Conservation (phyloP, 2,888 invertebrate species). For the Nesidiocoris tenuis region DNA sequence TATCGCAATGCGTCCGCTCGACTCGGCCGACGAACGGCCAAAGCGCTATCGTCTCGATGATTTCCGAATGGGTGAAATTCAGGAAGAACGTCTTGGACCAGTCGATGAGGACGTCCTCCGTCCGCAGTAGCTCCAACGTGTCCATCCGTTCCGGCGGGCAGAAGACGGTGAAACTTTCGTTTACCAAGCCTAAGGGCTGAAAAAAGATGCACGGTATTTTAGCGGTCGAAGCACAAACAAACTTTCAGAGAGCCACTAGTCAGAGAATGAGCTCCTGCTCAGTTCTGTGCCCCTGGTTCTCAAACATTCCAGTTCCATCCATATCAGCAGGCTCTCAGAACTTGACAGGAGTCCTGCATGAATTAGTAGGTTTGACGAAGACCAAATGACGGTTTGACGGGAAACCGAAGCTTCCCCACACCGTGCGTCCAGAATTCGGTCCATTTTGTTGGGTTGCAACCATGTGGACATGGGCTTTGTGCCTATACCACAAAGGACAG, state of each 20-base stretch:
- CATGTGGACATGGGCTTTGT: too few species aligned
- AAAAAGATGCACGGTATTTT: too few species aligned
- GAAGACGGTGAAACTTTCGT: conserved; percentile 83
- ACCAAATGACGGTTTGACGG: too few species aligned
- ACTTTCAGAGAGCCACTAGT: background rate
- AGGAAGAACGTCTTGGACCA: conserved; percentile 79
- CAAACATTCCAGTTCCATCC: too few species aligned
- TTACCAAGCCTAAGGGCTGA: conserved; percentile 74
- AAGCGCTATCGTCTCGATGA: conserved; percentile 74
- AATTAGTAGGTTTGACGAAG: too few species aligned
- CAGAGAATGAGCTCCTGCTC: background rate
- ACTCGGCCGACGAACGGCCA: conserved; percentile 65
- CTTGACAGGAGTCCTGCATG: too few species aligned
- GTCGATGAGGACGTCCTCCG: conserved; percentile 76
- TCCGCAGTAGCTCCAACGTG: conserved; percentile 67
- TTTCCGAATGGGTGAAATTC: conserved; percentile 80
- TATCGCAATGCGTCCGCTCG: conserved; percentile 77
- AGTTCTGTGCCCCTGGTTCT: too few species aligned
- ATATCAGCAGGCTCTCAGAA: too few species aligned
- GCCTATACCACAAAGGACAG: too few species aligned
- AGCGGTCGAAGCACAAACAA: background rate
- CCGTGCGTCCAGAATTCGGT: too few species aligned
- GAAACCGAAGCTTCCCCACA: too few species aligned
- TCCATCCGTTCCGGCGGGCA: conserved; percentile 77
- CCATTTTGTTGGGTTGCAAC: too few species aligned